A percentile compares a stretch with the other conserved stretches of the same genome.
phyloP scores from a whole-genome alignment of 2,888 invertebrate species.

The Lycocerus yunnanus region DNA sequence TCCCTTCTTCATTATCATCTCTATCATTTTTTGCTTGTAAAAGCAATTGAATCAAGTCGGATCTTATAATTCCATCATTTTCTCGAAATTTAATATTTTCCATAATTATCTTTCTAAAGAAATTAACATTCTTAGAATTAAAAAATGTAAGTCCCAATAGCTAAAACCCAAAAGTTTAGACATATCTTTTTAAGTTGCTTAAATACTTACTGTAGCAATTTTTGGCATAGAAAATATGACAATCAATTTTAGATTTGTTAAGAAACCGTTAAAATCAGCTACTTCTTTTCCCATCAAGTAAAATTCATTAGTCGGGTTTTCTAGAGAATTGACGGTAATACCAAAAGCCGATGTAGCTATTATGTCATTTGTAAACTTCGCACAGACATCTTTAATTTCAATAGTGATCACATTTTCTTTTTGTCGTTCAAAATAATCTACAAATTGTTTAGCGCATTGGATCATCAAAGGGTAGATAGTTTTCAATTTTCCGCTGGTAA shows the following conservation, averaged over 20 bases:
- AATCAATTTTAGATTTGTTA: constrained; percentile 12
- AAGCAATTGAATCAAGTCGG: neutral
- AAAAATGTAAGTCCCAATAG: neutral
- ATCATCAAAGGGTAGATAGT: constrained; percentile 54
- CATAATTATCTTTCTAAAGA: neutral
- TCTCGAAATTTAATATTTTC: neutral
- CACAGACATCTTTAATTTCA: constrained; percentile 57
- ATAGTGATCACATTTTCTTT: constrained; percentile 44
- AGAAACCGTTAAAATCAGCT: constrained; percentile 47
- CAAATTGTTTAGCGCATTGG: constrained; percentile 42
- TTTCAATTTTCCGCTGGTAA: constrained; percentile 58
- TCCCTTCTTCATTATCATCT: neutral
- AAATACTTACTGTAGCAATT: constrained; percentile 15
- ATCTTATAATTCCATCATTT: neutral
- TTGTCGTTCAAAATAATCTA: constrained; percentile 31
- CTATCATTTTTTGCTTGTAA: neutral
- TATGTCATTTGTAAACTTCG: constrained; percentile 58
- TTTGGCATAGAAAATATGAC: constrained; percentile 7
- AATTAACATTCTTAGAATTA: neutral
- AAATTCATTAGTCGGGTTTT: constrained; percentile 58
- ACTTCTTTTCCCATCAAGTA: constrained; percentile 57
- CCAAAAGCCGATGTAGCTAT: constrained; percentile 59
- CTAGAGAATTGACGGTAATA: constrained; percentile 58
- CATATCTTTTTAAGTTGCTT: neutral
- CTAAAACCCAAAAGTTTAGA: neutral